Evolutionary conservation across 2,797 vertebrate species (phyloP), one percentile per base, ranked within the genome.

Genomic region (Xenops minutus): DNA sequence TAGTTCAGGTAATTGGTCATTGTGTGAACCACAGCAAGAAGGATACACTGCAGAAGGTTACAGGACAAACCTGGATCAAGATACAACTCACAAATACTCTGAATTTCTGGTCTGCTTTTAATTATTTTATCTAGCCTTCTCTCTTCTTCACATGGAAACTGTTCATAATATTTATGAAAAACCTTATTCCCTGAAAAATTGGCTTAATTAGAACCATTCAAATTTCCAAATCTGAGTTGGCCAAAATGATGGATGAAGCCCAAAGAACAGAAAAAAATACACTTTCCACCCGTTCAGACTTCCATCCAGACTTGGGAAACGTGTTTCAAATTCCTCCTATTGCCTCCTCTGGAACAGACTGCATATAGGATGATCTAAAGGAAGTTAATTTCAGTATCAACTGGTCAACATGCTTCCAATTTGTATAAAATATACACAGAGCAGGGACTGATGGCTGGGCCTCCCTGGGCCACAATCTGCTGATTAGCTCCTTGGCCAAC

Each of bases 301-400:
- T 86, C 37, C 22, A 44, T 23, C 32, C 0, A 0, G 46, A 61
- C 32, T 37, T 54, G 12, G 51, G 37, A 74, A 74, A 20, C 4
- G n/a, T 12, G 3, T 66, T 77, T 87, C 14, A 71, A 32, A 89
- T 26, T 6, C 26, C 12, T 87, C 23, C 34, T 46, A 12, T 29
- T 1, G 1, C 29, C 13, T 77, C 23, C 36, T 66, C 26, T 5
- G 29, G 26, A 74, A 41, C 0, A 74, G 21, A 51, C 2, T 32
- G 5, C 14, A 14, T 7, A 2, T 21, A 54, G n/a, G 7, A 37
- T 23, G 43, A 61, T 23, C 34, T 49, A 37, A 77, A 89, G 27
- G 34, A 69, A 87, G 46, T 32, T 52, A 3, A 44, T 74, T 69
- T 69, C 48, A 66, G 4, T 37, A 85, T 44, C 26, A 69, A 14